Conservation (phyloP, 2,797 vertebrate genomes). For the Gymnothorax reevesii region DNA sequence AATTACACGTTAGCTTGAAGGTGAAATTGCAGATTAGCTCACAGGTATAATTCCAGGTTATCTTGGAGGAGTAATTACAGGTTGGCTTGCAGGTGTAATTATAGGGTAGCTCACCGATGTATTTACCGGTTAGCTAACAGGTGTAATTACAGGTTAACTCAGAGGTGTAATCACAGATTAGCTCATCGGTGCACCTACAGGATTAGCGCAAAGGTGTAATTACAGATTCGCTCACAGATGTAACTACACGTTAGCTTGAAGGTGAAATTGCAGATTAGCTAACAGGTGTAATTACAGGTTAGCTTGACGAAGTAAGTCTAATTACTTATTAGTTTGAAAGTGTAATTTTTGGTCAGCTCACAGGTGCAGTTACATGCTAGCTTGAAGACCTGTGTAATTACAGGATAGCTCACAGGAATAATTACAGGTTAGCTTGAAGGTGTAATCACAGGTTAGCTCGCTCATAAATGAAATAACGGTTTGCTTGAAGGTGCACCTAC, state of each 20-base stretch:
- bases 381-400: too few relatives aligned
- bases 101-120: too few relatives aligned
- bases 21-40: neutral
- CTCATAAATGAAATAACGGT: neutral
- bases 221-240: neutral
- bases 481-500: neutral
- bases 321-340: too few relatives aligned
- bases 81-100: neutral
- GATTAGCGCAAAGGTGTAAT: neutral
- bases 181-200: conserved; percentile 1
- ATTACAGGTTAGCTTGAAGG: too few relatives aligned
- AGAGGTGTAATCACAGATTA: neutral
- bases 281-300: neutral
- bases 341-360: too few relatives aligned
- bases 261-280: too few relatives aligned
- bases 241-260: neutral
- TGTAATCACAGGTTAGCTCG: neutral
- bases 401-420: neutral
- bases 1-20: too few relatives aligned
- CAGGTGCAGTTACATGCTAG: neutral
- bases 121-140: neutral
- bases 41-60: conserved; percentile 86
- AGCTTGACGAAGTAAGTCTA: too few relatives aligned
- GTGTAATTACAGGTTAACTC: too few relatives aligned
- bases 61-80: too few relatives aligned